Percentiles rank a stretch among this genome's conserved stretches.
phyloP scores from a whole-genome alignment of 1,140 invertebrate species.

The Drosophila mojavensis region DNA sequence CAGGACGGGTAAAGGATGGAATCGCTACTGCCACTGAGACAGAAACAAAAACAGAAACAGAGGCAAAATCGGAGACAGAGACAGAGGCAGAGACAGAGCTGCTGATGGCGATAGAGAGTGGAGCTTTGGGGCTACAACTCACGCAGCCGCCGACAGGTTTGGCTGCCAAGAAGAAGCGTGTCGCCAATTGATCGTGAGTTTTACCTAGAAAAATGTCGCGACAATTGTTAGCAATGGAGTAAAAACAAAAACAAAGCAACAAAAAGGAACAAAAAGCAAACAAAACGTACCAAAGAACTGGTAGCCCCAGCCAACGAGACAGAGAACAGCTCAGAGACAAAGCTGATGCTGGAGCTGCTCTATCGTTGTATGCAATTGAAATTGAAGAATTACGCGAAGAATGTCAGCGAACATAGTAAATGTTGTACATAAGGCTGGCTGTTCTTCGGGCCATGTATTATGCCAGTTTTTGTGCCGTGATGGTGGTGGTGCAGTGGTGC shows the following conservation, averaged over 20 bases:
- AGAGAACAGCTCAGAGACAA: slow-evolving; percentile 21
- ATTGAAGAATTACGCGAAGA: slow-evolving; percentile 81
- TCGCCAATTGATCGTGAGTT: slow-evolving; percentile 84
- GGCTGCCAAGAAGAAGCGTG: slow-evolving; percentile 81
- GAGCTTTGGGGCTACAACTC: slow-evolving; percentile 53
- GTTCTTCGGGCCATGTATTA: slow-evolving; percentile 54
- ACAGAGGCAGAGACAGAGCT: slow-evolving; percentile 5
- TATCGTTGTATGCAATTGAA: slow-evolving; percentile 78
- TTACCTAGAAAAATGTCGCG: slow-evolving; percentile 84
- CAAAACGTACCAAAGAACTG: slow-evolving; percentile 48
- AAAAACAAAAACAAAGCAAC: slow-evolving; percentile 42
- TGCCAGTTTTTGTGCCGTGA: slow-evolving; percentile 31
- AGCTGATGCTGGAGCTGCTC: slow-evolving; percentile 25
- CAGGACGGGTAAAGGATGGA: slow-evolving; percentile 20
- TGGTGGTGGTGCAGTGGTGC: not conserved
- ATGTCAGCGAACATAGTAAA: slow-evolving; percentile 79
- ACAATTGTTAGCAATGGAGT: slow-evolving; percentile 65
- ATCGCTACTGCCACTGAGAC: slow-evolving; percentile 6
- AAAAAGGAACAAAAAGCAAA: slow-evolving; percentile 19
- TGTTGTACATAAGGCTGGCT: slow-evolving; percentile 66
- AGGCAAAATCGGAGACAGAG: slow-evolving; percentile 1
- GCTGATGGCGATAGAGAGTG: not conserved
- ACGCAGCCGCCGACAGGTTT: slow-evolving; percentile 68
- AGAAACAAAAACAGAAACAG: not conserved
- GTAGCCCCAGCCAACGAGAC: slow-evolving; percentile 10